phyloP scores from a whole-genome alignment of 2,797 vertebrate species.

The Tapirus indicus region DNA sequence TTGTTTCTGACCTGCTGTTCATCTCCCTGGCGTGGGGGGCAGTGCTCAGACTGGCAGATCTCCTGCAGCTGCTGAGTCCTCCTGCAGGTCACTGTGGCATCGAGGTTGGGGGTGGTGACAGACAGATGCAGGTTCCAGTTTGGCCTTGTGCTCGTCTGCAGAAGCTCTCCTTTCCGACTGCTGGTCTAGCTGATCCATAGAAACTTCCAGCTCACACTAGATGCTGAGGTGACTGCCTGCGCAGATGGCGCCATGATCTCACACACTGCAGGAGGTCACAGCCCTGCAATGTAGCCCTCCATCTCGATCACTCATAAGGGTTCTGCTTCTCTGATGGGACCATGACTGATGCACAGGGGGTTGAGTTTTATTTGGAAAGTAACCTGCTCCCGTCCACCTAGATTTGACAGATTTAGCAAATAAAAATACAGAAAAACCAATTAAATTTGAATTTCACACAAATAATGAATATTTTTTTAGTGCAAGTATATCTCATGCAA shows the following conservation, averaged over 20 bases:
- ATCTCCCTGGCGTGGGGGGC: rapidly evolving
- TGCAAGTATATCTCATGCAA: neutral
- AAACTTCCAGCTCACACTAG: neutral
- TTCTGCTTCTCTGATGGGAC: neutral
- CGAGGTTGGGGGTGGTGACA: too few relatives aligned
- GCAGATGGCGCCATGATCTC: too few relatives aligned
- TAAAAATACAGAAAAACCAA: neutral
- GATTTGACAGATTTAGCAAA: neutral
- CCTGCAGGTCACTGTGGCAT: neutral
- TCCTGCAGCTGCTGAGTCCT: neutral
- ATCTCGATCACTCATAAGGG: neutral
- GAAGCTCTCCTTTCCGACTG: neutral
- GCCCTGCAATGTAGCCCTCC: rapidly evolving
- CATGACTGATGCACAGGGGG: neutral
- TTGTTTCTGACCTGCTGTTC: neutral
- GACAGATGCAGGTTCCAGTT: neutral
- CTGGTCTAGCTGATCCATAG: neutral
- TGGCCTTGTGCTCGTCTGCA: neutral
- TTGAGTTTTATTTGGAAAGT: neutral
- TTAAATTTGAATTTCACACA: neutral
- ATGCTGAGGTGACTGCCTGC: neutral
- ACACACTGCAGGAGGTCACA: rapidly evolving
- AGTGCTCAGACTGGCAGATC: rapidly evolving
- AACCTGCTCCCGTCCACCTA: neutral
- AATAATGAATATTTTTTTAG: neutral